Conservation (phyloP, 2,888 invertebrate species). For the Dicyrtoma fusca region DNA sequence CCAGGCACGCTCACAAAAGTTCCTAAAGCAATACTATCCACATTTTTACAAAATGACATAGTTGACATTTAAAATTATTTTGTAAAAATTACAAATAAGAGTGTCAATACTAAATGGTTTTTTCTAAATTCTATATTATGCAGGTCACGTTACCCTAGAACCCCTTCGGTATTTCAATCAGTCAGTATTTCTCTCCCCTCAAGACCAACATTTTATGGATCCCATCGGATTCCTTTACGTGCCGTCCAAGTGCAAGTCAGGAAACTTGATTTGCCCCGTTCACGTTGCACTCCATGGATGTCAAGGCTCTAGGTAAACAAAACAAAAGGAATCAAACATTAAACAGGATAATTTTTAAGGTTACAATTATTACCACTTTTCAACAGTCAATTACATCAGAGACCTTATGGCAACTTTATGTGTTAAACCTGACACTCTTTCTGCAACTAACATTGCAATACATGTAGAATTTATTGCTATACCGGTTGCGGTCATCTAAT, state of each 20-base stretch:
- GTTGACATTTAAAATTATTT: not conserved
- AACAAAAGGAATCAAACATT: too few species aligned
- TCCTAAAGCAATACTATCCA: not conserved
- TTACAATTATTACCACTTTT: too few species aligned
- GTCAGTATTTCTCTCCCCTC: not conserved
- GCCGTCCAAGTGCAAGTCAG: conserved; percentile 14
- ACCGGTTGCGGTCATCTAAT: too few species aligned
- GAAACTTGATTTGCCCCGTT: not conserved
- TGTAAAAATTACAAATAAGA: not conserved
- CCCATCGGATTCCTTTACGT: conserved; percentile 28
- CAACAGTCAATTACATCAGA: too few species aligned
- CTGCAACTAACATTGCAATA: too few species aligned
- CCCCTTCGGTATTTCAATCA: conserved; percentile 26
- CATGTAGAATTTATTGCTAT: too few species aligned
- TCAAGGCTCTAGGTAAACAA: conserved; percentile 15
- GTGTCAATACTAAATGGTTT: not conserved
- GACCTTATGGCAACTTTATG: too few species aligned
- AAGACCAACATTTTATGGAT: conserved; percentile 17
- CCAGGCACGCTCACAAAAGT: not conserved
- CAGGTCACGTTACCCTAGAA: conserved; percentile 6
- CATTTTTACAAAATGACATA: too few species aligned
- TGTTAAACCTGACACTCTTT: too few species aligned
- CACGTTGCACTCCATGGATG: conserved; percentile 34
- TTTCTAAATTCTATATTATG: not conserved
- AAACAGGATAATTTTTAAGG: too few species aligned